Percentiles rank a stretch among this genome's conserved stretches.
These are phyloP conservation scores for Stichopus chloronotus DNA, from an alignment of 35 echinoderm and acorn worm species.

Conservation along the genomic window DNA sequence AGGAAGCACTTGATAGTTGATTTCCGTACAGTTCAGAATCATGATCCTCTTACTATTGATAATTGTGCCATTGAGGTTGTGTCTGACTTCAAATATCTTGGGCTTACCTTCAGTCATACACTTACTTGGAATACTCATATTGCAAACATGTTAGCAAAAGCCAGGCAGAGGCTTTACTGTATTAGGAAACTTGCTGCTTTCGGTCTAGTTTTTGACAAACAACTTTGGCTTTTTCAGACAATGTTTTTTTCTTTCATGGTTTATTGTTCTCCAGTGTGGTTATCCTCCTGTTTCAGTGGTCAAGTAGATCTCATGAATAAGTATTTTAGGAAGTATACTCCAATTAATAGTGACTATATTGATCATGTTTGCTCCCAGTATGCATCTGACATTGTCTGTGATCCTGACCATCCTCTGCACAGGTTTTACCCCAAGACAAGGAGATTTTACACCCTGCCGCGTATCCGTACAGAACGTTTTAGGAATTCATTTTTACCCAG, in stretches of 20 bases:
- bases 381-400: slow-evolving; percentile 7
- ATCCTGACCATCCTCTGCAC: slow-evolving; percentile 6
- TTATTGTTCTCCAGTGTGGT: too few relatives aligned
- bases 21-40: too few relatives aligned
- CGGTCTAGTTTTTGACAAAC: not conserved
- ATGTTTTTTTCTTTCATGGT: too few relatives aligned
- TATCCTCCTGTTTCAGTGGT: too few relatives aligned
- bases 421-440: not conserved
- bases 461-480: not conserved
- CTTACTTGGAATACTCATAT: not conserved
- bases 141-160: slow-evolving; percentile 9
- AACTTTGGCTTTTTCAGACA: not conserved
- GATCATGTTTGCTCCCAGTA: slow-evolving; percentile 7
- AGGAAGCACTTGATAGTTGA: too few relatives aligned
- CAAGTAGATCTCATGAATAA: not conserved
- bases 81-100: too few relatives aligned
- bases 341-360: slow-evolving; percentile 2
- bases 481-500: not conserved
- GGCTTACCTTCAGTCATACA: too few relatives aligned
- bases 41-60: too few relatives aligned
- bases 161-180: not conserved
- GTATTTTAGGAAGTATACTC: slow-evolving; percentile 1
- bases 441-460: slow-evolving; percentile 11
- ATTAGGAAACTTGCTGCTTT: not conserved
- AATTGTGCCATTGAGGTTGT: too few relatives aligned